Base-by-base conservation (phyloP, 2,888 invertebrate genomes). In the Malacosoma neustria region DNA sequence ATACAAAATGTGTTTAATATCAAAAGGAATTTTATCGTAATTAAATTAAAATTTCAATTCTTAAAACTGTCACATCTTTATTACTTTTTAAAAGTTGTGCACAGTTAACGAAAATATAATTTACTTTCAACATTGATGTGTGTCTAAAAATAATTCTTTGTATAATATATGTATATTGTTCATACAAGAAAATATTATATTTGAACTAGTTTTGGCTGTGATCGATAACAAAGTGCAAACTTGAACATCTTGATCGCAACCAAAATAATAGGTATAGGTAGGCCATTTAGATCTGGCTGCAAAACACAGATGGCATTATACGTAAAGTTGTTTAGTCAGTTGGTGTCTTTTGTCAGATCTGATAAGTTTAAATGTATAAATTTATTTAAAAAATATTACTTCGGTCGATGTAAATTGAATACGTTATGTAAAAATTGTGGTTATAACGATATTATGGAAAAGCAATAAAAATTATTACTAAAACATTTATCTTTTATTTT, bases 181-280 rank as follows among this genome's bases (percentile, higher is more conserved):
- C n/a, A n/a, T n/a, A n/a, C n/a, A n/a, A n/a, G n/a, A n/a, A n/a
- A n/a, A n/a, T n/a, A n/a, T n/a, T n/a, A n/a, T n/a, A n/a, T n/a
- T n/a, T n/a, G n/a, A n/a, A n/a, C n/a, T n/a, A n/a, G n/a, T 74
- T 79, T 80, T 80, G 82, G 81, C 68, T 79, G 80, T 70, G 81
- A 82, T 82, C 80, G 80, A 82, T 68, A 57, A 51, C 46, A 61
- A 65, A 48, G 46, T 38, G 14, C 3, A 33, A 48, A 33, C 35
- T 35, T 37, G 30, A 31, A 11, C 15, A 37, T 44, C 71, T 80
- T 81, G 77, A 81, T 82, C 80, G 77, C 80, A 72, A 67, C 79
- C 81, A 71, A 64, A 77, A 67, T 57, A 22, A 39, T n/a, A 29
- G 48, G n/a, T n/a, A n/a, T n/a, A n/a, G 37, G 13, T 46, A 37